Percentiles rank a stretch among this genome's conserved stretches.
Evolutionary conservation across 2,113 vertebrate species (phyloP).

Genomic region (Maccullochella peelii): DNA sequence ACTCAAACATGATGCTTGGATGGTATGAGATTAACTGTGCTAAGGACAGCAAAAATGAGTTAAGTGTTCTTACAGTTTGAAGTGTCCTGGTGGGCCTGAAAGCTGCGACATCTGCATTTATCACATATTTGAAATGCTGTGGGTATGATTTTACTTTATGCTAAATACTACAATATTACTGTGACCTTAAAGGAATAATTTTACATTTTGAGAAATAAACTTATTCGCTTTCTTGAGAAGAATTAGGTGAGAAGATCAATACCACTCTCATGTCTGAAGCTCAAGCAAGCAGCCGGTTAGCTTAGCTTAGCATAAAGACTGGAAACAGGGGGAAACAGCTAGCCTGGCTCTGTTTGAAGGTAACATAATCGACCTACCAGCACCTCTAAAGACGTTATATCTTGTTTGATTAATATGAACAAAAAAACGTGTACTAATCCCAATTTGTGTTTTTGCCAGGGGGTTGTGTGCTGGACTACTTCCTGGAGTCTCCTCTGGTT

Average conservation of each 20-base stretch:
- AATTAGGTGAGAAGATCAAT: background rate
- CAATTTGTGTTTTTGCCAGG: background rate
- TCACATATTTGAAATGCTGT: background rate
- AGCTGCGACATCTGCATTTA: background rate
- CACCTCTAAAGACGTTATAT: background rate
- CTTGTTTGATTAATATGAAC: too few species aligned
- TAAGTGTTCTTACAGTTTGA: background rate
- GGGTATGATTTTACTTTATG: background rate
- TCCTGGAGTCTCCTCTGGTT: background rate
- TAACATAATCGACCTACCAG: too few species aligned
- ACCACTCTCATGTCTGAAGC: background rate
- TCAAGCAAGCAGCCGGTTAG: background rate
- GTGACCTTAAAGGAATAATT: background rate
- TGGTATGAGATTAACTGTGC: too few species aligned
- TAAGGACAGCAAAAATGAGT: background rate
- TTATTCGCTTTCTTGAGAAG: background rate
- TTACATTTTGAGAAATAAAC: background rate
- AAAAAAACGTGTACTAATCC: background rate
- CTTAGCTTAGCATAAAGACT: background rate
- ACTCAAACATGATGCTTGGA: background rate
- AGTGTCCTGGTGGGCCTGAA: background rate
- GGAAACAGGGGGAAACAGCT: background rate
- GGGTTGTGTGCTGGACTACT: background rate
- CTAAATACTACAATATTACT: too few species aligned
- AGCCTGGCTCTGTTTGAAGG: background rate